These are phyloP conservation scores for Lycopodina hypogea DNA, from an alignment of 37 sponge, comb jelly and placozoan species.

Conservation along the genomic window DNA sequence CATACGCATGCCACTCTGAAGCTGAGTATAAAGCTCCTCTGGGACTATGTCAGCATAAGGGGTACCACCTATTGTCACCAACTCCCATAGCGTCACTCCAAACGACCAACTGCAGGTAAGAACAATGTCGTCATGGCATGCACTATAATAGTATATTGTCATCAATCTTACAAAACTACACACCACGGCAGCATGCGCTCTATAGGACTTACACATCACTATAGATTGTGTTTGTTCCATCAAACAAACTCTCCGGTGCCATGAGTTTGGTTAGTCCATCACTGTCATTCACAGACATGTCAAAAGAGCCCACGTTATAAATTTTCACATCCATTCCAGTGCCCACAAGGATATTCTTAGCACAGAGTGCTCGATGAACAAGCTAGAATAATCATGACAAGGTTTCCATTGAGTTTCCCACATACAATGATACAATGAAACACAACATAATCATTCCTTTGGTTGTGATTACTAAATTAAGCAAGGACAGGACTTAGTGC, in stretches of 20 bases:
- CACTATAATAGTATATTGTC: background rate
- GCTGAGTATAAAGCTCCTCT: slow-evolving; percentile 41
- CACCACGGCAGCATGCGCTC: background rate
- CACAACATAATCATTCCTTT: background rate
- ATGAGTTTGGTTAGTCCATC: slow-evolving; percentile 51
- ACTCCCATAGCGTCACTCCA: slow-evolving; percentile 77
- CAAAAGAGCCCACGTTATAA: slow-evolving; percentile 55
- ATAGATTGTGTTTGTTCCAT: slow-evolving; percentile 31
- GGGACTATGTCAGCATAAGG: slow-evolving; percentile 50
- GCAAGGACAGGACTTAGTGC: no score
- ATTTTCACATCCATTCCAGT: slow-evolving; percentile 67
- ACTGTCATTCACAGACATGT: slow-evolving; percentile 8
- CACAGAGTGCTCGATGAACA: slow-evolving; percentile 69
- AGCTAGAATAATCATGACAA: slow-evolving; percentile 17
- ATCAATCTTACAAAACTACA: background rate
- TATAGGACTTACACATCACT: slow-evolving; percentile 70
- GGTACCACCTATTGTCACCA: slow-evolving; percentile 71
- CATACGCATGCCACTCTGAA: slow-evolving; percentile 61
- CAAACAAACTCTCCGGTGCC: slow-evolving; percentile 64
- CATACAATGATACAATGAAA: background rate
- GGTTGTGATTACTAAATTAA: background rate
- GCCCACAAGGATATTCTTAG: slow-evolving; percentile 71
- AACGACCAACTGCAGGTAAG: slow-evolving; percentile 51
- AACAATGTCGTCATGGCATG: background rate
- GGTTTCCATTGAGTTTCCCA: background rate